phyloP scores from a whole-genome alignment of 2,888 invertebrate species.

The Quadriops clusia region DNA sequence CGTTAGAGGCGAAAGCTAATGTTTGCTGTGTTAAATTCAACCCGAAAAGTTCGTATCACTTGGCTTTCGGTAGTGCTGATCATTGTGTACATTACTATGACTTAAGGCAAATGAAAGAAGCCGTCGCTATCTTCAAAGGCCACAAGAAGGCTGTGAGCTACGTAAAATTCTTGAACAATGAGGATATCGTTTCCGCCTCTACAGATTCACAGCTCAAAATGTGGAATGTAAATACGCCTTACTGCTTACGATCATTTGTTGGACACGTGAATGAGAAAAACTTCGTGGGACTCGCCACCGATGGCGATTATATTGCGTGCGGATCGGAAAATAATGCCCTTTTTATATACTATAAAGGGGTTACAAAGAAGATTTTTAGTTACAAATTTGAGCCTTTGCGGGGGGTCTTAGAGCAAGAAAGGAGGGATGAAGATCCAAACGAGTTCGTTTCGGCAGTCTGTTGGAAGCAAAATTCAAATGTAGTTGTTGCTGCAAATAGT shows the following conservation, averaged over 20 bases:
- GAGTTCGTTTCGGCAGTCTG: constrained; percentile 95
- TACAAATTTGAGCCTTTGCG: constrained; percentile 78
- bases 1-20: constrained; percentile 85
- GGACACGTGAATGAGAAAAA: constrained; percentile 94
- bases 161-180: constrained; percentile 77
- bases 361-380: constrained; percentile 74
- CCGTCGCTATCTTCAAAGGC: constrained; percentile 73
- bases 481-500: constrained; percentile 86
- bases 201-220: constrained; percentile 85
- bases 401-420: constrained; percentile 62
- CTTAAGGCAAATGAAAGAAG: constrained; percentile 68
- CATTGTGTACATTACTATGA: constrained; percentile 96
- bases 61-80: constrained; percentile 94
- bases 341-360: constrained; percentile 82
- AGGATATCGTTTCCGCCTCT: constrained; percentile 82
- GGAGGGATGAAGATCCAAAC: constrained; percentile 72
- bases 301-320: constrained; percentile 85
- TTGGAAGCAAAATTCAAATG: constrained; percentile 76
- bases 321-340: constrained; percentile 91
- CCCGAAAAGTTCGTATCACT: constrained; percentile 70
- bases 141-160: constrained; percentile 92
- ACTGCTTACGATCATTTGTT: constrained; percentile 73
- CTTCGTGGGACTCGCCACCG: constrained; percentile 87
- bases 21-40: constrained; percentile 92
- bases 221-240: constrained; percentile 71